phyloP scores from a whole-genome alignment of 1,140 invertebrate species.

The Hermatobates lingyangjiaoensis region DNA sequence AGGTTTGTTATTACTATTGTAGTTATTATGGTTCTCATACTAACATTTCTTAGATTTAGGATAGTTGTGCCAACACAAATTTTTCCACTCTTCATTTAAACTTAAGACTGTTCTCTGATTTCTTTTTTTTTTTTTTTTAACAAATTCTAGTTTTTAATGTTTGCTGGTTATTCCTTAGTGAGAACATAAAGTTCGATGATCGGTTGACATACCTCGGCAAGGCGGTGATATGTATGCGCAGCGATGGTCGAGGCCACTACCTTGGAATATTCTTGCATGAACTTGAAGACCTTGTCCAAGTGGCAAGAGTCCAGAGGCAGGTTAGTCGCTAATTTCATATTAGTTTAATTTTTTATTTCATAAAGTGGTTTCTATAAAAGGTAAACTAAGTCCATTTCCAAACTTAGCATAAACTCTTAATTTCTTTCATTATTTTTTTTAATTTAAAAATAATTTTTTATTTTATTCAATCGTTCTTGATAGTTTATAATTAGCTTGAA shows the following conservation, averaged over 20 bases:
- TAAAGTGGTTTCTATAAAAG: too few species aligned
- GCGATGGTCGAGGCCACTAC: constrained; percentile 54
- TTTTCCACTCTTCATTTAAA: neutral
- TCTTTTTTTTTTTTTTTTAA: constrained; percentile 7
- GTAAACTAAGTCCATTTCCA: too few species aligned
- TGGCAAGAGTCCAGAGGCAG: constrained; percentile 54
- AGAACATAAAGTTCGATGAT: constrained; percentile 40
- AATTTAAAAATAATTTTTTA: too few species aligned
- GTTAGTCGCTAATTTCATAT: constrained; percentile 17
- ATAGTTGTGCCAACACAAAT: neutral
- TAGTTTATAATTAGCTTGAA: too few species aligned
- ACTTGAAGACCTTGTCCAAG: constrained; percentile 83
- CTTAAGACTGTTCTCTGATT: neutral
- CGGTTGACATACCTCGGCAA: constrained; percentile 78
- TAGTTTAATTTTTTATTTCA: constrained; percentile 8
- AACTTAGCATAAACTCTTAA: too few species aligned
- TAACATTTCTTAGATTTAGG: neutral
- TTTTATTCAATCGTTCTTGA: too few species aligned
- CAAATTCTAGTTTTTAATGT: constrained; percentile 9
- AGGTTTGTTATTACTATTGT: too few species aligned
- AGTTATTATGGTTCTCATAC: too few species aligned
- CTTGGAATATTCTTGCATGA: constrained; percentile 75
- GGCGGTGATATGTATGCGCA: constrained; percentile 87
- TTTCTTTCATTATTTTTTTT: too few species aligned
- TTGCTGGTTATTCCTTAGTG: constrained; percentile 33